A percentile compares a stretch with the other conserved stretches of the same genome.
These are phyloP conservation scores for Pseudomyrmex cubaensis DNA, from an alignment of 1,140 invertebrate genomes.

Conservation along the genomic window DNA sequence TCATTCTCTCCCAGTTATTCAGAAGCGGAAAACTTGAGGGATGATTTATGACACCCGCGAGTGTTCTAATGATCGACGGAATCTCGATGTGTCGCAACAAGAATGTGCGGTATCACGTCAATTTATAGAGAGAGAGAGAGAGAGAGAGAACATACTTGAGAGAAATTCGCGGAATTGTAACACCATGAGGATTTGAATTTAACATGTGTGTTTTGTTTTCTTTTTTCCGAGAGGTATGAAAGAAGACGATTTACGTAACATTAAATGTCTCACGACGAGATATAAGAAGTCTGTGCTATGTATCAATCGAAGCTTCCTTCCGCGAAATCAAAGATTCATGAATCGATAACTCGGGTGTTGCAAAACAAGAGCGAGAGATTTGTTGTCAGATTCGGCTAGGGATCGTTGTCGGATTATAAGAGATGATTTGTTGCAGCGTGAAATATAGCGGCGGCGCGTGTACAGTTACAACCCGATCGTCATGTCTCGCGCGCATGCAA, in stretches of 20 bases:
- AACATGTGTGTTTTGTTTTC: no score
- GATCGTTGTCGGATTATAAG: conserved; percentile 43
- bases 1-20: neutral
- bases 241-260: no score
- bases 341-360: no score
- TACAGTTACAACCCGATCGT: neutral
- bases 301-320: no score
- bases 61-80: neutral
- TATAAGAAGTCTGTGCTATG: no score
- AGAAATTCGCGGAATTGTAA: no score
- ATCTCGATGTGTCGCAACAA: neutral
- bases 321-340: neutral
- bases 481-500: neutral
- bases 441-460: neutral
- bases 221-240: no score
- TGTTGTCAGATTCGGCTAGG: conserved; percentile 31
- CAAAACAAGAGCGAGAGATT: no score
- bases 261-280: no score
- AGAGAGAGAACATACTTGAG: no score
- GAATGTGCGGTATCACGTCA: neutral
- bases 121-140: neutral
- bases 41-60: conserved; percentile 8
- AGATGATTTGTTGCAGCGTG: conserved; percentile 41
- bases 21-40: neutral
- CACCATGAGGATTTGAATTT: no score